Percentiles rank a stretch among this genome's conserved stretches.
Conservation (phyloP, 2,113 vertebrate genomes). For the Gambusia holbrooki region DNA sequence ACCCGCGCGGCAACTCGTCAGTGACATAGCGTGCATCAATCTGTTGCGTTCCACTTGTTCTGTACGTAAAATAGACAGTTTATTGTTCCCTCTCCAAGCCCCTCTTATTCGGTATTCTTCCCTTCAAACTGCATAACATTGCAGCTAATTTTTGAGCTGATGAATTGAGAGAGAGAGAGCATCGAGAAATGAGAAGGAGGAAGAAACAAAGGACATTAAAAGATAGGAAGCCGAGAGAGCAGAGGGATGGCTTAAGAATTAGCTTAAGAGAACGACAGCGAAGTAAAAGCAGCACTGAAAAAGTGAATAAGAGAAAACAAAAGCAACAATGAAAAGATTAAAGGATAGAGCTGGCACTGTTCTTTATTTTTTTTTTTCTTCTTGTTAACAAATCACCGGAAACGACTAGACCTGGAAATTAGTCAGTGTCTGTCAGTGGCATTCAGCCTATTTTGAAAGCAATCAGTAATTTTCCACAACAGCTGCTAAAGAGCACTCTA, state of each 20-base stretch:
- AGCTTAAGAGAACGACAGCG: neutral
- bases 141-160: conserved; percentile 54
- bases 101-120: conserved; percentile 46
- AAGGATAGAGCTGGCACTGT: conserved; percentile 2
- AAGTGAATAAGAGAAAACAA: conserved; percentile 5
- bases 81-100: conserved; percentile 15
- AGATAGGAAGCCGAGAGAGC: neutral
- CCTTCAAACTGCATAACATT: conserved; percentile 30
- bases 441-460: conserved; percentile 1
- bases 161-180: conserved; percentile 13
- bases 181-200: neutral
- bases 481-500: conserved; percentile 10
- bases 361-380: conserved; percentile 23
- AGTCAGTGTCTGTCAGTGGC: neutral
- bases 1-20: conserved; percentile 38
- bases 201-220: conserved; percentile 11
- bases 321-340: conserved; percentile 4
- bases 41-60: conserved; percentile 33
- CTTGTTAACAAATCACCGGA: conserved; percentile 26
- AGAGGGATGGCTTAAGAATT: neutral
- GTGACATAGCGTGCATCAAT: conserved; percentile 50
- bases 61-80: conserved; percentile 12
- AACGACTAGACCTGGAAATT: conserved; percentile 15
- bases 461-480: conserved; percentile 5
- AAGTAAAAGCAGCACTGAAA: neutral